Base-by-base conservation (phyloP, 23 tunicate species). In the Ciona savignyi region DNA sequence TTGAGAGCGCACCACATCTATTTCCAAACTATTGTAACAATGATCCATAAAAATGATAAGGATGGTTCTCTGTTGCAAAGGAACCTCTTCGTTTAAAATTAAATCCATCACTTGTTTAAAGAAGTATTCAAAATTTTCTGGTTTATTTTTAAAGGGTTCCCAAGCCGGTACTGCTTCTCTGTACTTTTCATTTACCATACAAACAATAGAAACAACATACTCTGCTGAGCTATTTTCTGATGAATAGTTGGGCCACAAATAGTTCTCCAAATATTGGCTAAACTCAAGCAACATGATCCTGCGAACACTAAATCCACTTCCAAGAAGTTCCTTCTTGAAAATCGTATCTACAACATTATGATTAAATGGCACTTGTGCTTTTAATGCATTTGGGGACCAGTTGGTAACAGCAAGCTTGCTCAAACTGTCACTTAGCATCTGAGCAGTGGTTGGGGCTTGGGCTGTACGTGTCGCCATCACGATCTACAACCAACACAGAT, bases 391-490 rank as follows among this genome's bases (percentile, higher is more conserved):
- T 21, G 70, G 70, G 60, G 95, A 79, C 99, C 99, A 94, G 51
- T 83, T 70, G 0, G 78, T 68, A 20, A 63, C 79, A 21, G 99
- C 99, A 3, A 87, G 26, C 65, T 94, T 94, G 65, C 87, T 94
- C 69, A 94, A 74, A 33, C 70, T 74, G 78, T 94, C 95, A 70
- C 35, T 70, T 70, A 87, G 33, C 90, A 94, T 94, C 70, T 94
- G 95, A 22, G 70, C 67, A 32, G 94, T 82, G 0, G 99, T 94
- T 1, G 99, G 99, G 29, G 99, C 99, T 22, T 66, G 72, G 27
- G 83, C 83, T 35, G 98, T 93, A 29, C 98, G 81, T 61, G 93
- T 81, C 25, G 98, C 87, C 98, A 93, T 93, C n/a, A n/a, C n/a
- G n/a, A n/a, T n/a, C n/a, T n/a, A n/a, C n/a, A n/a, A n/a, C n/a